A percentile compares a stretch with the other conserved stretches of the same genome.
Conservation (phyloP, 2,797 vertebrate species). For the Pangasius krempfi region DNA sequence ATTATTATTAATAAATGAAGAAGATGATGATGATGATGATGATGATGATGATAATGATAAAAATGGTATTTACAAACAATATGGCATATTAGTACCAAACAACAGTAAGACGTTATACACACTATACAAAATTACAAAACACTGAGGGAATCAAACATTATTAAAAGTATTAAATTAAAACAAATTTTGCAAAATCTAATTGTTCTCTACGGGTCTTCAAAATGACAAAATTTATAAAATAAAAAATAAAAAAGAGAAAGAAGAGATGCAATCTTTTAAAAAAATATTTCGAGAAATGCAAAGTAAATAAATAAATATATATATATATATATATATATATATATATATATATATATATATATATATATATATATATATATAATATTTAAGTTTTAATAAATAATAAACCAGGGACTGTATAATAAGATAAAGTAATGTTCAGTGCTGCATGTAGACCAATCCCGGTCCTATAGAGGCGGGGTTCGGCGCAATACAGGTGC, state of each 20-base stretch:
- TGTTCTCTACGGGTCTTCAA: neutral
- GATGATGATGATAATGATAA: too few relatives aligned
- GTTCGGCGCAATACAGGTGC: slow-evolving; percentile 9
- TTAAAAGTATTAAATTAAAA: neutral
- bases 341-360: too few relatives aligned
- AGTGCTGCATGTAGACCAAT: neutral
- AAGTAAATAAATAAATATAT: neutral
- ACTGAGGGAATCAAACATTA: neutral
- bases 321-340: too few relatives aligned
- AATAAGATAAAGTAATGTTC: neutral
- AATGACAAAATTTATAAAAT: neutral
- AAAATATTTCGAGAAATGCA: neutral
- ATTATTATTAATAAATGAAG: neutral
- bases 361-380: too few relatives aligned
- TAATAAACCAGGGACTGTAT: neutral
- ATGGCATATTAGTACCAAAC: neutral
- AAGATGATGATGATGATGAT: neutral
- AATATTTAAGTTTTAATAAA: neutral
- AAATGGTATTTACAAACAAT: neutral
- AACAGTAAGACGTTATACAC: neutral
- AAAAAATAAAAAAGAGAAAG: neutral
- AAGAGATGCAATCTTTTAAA: neutral
- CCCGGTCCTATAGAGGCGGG: slow-evolving; percentile 4
- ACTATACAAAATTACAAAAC: neutral
- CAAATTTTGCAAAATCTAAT: neutral